Conservation (phyloP, 1,140 invertebrate species). For the Trachelipus rathkii region DNA sequence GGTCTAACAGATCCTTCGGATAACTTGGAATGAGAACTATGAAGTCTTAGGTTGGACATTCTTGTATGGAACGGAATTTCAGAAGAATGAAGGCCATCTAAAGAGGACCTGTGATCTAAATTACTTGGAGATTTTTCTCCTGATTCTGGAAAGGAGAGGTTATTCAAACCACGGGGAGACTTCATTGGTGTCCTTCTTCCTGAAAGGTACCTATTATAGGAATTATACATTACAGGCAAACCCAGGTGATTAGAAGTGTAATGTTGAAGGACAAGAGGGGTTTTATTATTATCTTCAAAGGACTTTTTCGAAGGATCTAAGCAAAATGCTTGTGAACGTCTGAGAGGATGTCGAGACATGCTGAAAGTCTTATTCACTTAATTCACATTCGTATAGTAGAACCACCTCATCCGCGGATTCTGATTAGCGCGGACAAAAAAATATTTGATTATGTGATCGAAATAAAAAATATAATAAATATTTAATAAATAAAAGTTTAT, state of each 20-base stretch:
- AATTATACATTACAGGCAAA: background rate
- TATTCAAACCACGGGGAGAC: background rate
- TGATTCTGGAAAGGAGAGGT: background rate
- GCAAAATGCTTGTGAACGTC: background rate
- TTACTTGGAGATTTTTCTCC: background rate
- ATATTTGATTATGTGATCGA: too few relatives aligned
- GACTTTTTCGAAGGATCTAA: background rate
- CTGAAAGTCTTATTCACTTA: background rate
- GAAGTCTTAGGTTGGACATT: background rate
- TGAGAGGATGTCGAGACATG: background rate
- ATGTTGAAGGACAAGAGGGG: background rate
- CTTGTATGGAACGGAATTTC: background rate
- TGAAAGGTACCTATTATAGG: background rate
- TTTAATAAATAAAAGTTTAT: too few relatives aligned
- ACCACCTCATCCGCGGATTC: too few relatives aligned
- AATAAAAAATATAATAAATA: too few relatives aligned
- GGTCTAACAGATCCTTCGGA: background rate
- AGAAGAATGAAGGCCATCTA: background rate
- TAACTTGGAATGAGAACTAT: background rate
- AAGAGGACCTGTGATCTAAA: background rate
- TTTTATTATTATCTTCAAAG: background rate
- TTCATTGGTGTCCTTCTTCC: background rate
- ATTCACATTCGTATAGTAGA: too few relatives aligned
- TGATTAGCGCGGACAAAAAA: too few relatives aligned
- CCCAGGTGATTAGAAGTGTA: background rate